A percentile compares a stretch with the other conserved stretches of the same genome.
phyloP scores from a whole-genome alignment of 1,140 invertebrate species.

The Antheraea pernyi region DNA sequence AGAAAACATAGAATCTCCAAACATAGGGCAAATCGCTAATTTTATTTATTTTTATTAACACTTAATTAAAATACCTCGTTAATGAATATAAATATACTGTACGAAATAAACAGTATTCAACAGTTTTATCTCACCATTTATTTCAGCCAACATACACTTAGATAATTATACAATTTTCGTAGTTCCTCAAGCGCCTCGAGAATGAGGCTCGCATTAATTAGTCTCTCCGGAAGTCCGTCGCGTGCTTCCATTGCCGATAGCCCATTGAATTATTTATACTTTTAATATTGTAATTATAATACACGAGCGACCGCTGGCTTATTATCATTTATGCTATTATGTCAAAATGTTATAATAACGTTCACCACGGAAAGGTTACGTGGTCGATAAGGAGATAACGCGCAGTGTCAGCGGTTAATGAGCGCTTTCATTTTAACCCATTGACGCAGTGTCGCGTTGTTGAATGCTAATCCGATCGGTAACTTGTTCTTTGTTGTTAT shows the following conservation, averaged over 20 bases:
- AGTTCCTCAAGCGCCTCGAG: constrained; percentile 49
- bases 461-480: constrained; percentile 37
- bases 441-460: constrained; percentile 20
- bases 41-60: too few relatives aligned
- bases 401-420: constrained; percentile 46
- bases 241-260: constrained; percentile 63
- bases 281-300: constrained; percentile 76
- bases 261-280: constrained; percentile 75
- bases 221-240: constrained; percentile 67
- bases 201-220: constrained; percentile 58
- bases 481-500: constrained; percentile 42
- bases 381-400: constrained; percentile 58
- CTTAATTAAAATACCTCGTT: too few relatives aligned
- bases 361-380: constrained; percentile 60
- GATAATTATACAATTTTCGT: constrained; percentile 40
- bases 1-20: too few relatives aligned
- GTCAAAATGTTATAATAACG: constrained; percentile 66
- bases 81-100: background rate
- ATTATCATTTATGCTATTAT: constrained; percentile 73
- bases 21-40: too few relatives aligned
- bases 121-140: constrained; percentile 21
- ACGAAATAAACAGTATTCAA: background rate
- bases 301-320: constrained; percentile 49
- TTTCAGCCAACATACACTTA: constrained; percentile 20
- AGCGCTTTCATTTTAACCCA: constrained; percentile 28